Base-by-base conservation (phyloP, 2,113 vertebrate species). In the Stomatorhinus ivindoensis region DNA sequence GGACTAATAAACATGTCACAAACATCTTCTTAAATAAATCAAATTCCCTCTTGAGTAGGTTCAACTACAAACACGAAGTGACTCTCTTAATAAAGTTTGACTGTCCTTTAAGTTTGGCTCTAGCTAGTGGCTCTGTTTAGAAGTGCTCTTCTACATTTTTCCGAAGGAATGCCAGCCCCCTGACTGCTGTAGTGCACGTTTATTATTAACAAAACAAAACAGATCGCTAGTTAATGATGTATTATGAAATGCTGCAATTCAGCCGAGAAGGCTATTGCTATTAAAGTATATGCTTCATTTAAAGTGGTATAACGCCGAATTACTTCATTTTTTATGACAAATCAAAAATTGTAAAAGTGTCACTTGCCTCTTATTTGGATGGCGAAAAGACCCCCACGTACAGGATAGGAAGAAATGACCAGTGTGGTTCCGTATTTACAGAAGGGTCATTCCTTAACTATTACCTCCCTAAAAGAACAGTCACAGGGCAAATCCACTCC, bases 241-340 rank as follows among this genome's bases (percentile, higher is more conserved):
- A 89, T 92, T 89, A 42, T 89, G 90, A 90, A 91, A 91, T 89
- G 88, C 44, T 17, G 48, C 76, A 87, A 92, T 91, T 82, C 86
- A 86, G 88, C 76, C 84, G 47, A 53, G 83, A 90, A 91, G 92
- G 85, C 53, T 47, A 91, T 90, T 90, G 92, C 90, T 92, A 88
- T 89, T 92, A 86, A 88, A 90, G 90, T 92, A 90, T 93, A 90
- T 42, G 91, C 92, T 91, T 92, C 90, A 92, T 93, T 93, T 92
- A 91, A 88, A 89, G 24, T 9, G 87, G 89, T 89, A 80, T 90
- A 90, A 91, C 89, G 91, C 89, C 90, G 90, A 89, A 93, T 94
- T 58, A 92, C 92, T 92, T 94, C 90, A 94, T 92, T 89, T 80
- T 85, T 88, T 44, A 83, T 76, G 24, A 61, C 73, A 83, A 73